Evolutionary conservation across 2,113 vertebrate species (phyloP).

Genomic region (Datnioides undecimradiatus): DNA sequence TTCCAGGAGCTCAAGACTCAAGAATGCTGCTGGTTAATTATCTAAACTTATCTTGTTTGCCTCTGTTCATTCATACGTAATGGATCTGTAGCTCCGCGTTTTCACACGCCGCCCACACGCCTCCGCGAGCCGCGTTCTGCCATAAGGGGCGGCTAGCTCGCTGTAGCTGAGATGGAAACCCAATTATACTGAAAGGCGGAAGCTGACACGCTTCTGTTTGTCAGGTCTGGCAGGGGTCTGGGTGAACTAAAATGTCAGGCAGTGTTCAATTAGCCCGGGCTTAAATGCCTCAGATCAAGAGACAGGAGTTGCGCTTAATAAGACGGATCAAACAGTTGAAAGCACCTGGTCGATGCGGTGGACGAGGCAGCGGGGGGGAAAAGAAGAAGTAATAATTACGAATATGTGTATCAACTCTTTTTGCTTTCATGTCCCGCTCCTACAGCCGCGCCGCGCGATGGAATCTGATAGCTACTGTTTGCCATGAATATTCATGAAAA

Average conservation of each 20-base stretch:
- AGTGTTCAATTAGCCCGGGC: constrained; percentile 69
- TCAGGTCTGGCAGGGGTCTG: constrained; percentile 50
- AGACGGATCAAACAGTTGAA: constrained; percentile 58
- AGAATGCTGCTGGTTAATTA: constrained; percentile 57
- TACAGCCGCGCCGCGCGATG: neutral
- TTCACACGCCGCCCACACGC: constrained; percentile 14
- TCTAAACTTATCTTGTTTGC: constrained; percentile 42
- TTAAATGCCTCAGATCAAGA: constrained; percentile 70
- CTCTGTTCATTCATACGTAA: constrained; percentile 42
- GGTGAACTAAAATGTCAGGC: constrained; percentile 69
- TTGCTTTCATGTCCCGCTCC: constrained; percentile 44
- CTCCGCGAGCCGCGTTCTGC: neutral
- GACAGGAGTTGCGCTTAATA: constrained; percentile 55
- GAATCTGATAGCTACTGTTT: constrained; percentile 23
- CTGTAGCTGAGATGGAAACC: constrained; percentile 32
- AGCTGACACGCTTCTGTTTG: constrained; percentile 67
- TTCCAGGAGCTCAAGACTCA: constrained; percentile 24
- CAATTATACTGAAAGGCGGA: constrained; percentile 66
- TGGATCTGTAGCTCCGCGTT: constrained; percentile 43
- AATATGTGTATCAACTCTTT: constrained; percentile 31
- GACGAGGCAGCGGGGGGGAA: neutral
- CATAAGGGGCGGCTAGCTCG: constrained; percentile 14
- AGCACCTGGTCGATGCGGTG: constrained; percentile 51
- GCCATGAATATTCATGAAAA: constrained; percentile 47
- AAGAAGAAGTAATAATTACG: constrained; percentile 38